These are phyloP conservation scores for Sarotherodon lohbergeri DNA, from an alignment of 2,113 vertebrate genomes.

Conservation along the genomic window DNA sequence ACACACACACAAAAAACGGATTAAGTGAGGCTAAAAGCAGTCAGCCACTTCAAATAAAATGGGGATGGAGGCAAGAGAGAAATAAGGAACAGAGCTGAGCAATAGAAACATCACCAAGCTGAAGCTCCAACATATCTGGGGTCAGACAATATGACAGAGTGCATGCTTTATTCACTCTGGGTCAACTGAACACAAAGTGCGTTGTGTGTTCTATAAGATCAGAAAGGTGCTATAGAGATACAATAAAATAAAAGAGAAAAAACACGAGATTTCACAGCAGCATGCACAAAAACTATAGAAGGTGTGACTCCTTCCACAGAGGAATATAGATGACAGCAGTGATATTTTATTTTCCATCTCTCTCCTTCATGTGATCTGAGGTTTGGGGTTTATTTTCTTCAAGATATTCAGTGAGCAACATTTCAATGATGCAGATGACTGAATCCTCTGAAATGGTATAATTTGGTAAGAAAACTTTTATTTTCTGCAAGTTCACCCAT, in stretches of 20 bases:
- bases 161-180: background rate
- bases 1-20: background rate
- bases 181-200: background rate
- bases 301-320: background rate
- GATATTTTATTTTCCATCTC: background rate
- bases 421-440: slow-evolving; percentile 34
- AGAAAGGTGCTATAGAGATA: background rate
- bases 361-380: background rate
- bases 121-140: background rate
- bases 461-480: slow-evolving; percentile 24
- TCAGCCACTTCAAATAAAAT: slow-evolving; percentile 15
- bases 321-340: background rate
- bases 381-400: background rate
- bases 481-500: slow-evolving; percentile 14
- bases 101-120: background rate
- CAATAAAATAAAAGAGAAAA: background rate
- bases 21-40: slow-evolving; percentile 19
- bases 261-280: background rate
- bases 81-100: background rate
- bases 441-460: slow-evolving; percentile 9
- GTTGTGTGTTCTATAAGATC: background rate
- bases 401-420: slow-evolving; percentile 13
- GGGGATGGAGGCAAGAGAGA: background rate
- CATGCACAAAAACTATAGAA: background rate
- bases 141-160: background rate